Percentiles rank a stretch among this genome's conserved stretches.
phyloP scores from a whole-genome alignment of 1,140 invertebrate genomes.

The Antheraea pernyi region DNA sequence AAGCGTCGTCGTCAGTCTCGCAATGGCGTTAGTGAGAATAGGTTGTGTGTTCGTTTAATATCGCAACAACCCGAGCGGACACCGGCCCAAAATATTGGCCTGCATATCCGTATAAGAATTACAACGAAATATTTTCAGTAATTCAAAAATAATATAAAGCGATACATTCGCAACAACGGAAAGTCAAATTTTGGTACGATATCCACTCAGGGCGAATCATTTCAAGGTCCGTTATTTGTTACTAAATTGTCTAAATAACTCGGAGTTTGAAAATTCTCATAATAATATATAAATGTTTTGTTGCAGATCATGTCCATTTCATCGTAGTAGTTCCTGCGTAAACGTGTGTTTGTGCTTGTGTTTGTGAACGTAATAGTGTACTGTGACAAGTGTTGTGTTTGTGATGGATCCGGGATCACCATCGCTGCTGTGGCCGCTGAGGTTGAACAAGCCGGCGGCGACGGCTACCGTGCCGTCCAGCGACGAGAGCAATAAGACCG shows the following conservation, averaged over 20 bases:
- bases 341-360: constrained; percentile 66
- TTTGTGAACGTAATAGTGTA: constrained; percentile 69
- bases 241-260: constrained; percentile 72
- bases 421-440: constrained; percentile 68
- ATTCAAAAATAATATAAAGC: constrained; percentile 53
- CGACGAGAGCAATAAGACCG: constrained; percentile 59
- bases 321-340: constrained; percentile 76
- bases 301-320: constrained; percentile 78
- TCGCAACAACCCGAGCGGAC: constrained; percentile 76
- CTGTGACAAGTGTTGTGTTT: constrained; percentile 67
- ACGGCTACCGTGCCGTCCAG: constrained; percentile 38
- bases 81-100: constrained; percentile 80
- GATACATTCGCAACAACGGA: constrained; percentile 62
- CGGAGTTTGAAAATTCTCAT: constrained; percentile 42
- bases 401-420: constrained; percentile 77
- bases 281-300: constrained; percentile 54
- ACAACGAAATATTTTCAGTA: constrained; percentile 69
- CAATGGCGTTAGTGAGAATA: constrained; percentile 74
- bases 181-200: constrained; percentile 79
- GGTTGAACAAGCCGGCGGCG: constrained; percentile 64
- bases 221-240: constrained; percentile 78
- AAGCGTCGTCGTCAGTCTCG: constrained; percentile 70
- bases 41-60: constrained; percentile 75
- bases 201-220: constrained; percentile 77
- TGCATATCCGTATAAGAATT: constrained; percentile 75